These are phyloP conservation scores for Penelope pileata DNA, from an alignment of 2,113 vertebrate genomes.

Conservation along the genomic window DNA sequence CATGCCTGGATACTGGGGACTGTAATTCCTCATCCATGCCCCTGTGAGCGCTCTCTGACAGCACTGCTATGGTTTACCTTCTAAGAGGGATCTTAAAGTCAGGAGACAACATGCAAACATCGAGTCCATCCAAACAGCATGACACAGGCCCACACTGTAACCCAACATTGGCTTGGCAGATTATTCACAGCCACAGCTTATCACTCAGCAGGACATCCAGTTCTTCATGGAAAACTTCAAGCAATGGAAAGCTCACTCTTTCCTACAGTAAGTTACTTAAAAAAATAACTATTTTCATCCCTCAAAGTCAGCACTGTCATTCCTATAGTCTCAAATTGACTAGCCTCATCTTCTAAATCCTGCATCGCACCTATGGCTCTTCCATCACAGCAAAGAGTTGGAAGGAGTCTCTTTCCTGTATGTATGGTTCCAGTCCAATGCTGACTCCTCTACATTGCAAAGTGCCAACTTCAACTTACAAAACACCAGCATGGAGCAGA, in stretches of 20 bases:
- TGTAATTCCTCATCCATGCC: background rate
- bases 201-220: background rate
- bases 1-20: background rate
- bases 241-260: background rate
- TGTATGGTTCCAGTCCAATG: accelerated
- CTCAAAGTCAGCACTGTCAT: background rate
- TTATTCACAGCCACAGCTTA: background rate
- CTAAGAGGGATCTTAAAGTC: background rate
- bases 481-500: background rate
- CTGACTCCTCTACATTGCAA: background rate
- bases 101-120: background rate
- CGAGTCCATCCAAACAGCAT: background rate
- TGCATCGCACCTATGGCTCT: background rate
- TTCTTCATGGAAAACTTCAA: background rate
- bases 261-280: background rate
- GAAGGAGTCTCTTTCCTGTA: background rate
- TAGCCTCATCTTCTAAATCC: background rate
- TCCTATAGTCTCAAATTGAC: background rate
- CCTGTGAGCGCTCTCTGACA: background rate
- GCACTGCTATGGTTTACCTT: background rate
- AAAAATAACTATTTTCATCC: background rate
- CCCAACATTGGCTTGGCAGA: background rate
- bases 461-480: background rate
- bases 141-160: background rate
- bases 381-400: background rate